A percentile compares a stretch with the other conserved stretches of the same genome.
Conservation (phyloP, 2,797 vertebrate species). For the Typhlichthys subterraneus region DNA sequence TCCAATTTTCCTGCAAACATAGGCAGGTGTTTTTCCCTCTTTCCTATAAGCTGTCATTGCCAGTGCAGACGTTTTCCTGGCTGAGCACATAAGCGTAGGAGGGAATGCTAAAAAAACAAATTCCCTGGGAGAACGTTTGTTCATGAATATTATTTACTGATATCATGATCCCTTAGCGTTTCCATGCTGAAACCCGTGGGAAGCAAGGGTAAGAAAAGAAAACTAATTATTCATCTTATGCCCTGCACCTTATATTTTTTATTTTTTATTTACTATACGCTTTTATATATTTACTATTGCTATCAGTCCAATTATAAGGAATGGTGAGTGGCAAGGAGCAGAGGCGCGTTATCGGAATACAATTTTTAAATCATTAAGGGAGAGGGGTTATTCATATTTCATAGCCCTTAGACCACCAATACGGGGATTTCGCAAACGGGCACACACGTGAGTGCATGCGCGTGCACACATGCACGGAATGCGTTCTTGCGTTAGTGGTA, state of each 20-base stretch:
- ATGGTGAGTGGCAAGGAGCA: conserved; percentile 47
- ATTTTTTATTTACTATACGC: conserved; percentile 51
- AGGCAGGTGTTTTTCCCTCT: conserved; percentile 33
- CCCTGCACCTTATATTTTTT: conserved; percentile 12
- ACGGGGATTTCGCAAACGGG: too few relatives aligned
- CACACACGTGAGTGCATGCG: too few relatives aligned
- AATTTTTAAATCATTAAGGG: conserved; percentile 80
- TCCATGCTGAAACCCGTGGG: conserved; percentile 42
- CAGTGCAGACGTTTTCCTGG: conserved; percentile 31
- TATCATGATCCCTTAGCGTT: conserved; percentile 57
- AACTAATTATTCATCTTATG: conserved; percentile 53
- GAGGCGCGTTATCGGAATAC: conserved; percentile 69
- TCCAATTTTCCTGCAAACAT: conserved; percentile 34
- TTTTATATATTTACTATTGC: conserved; percentile 45
- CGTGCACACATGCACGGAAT: background rate
- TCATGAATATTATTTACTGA: conserved; percentile 66
- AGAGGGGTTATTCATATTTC: conserved; percentile 74
- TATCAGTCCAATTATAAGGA: conserved; percentile 61
- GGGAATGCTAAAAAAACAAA: conserved; percentile 43
- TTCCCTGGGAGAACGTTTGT: conserved; percentile 47
- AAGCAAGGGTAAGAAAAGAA: conserved; percentile 12
- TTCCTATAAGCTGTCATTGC: conserved; percentile 24
- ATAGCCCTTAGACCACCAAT: conserved; percentile 55
- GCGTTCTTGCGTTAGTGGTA: too few relatives aligned
- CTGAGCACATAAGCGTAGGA: conserved; percentile 26